Conservation (phyloP, 2,113 vertebrate species). For the Ceyx melanurus region DNA sequence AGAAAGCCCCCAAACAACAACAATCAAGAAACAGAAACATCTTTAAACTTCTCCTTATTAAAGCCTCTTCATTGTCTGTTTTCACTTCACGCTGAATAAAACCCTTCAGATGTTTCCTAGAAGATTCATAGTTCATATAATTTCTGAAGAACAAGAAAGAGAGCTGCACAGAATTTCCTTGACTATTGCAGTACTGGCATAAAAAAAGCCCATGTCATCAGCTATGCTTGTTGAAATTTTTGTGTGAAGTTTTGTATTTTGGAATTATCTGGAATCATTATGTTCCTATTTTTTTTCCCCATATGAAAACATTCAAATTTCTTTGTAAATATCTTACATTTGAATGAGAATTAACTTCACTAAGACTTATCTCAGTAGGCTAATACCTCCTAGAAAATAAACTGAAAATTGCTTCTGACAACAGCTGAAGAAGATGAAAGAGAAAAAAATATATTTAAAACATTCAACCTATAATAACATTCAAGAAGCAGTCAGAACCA, state of each 20-base stretch:
- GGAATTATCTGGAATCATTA: background rate
- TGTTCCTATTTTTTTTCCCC: background rate
- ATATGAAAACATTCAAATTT: background rate
- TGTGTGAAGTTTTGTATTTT: background rate
- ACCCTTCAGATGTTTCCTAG: background rate
- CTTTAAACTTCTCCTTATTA: background rate
- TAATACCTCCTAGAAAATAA: constrained; percentile 2
- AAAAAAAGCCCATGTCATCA: background rate
- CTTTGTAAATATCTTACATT: constrained; percentile 8
- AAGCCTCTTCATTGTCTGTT: background rate
- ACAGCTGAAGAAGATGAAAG: background rate
- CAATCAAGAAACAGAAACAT: background rate
- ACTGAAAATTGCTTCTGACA: background rate
- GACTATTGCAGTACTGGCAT: background rate
- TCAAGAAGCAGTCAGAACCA: background rate
- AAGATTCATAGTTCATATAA: background rate
- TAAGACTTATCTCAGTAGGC: background rate
- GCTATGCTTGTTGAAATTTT: background rate
- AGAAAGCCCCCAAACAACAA: background rate
- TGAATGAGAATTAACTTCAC: constrained; percentile 18
- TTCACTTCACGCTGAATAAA: background rate
- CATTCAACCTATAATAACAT: background rate
- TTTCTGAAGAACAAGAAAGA: background rate
- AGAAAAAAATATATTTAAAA: constrained; percentile 1
- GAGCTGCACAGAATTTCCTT: background rate